phyloP scores from a whole-genome alignment of 2,797 vertebrate species.

The Hoplostethus mediterraneus region DNA sequence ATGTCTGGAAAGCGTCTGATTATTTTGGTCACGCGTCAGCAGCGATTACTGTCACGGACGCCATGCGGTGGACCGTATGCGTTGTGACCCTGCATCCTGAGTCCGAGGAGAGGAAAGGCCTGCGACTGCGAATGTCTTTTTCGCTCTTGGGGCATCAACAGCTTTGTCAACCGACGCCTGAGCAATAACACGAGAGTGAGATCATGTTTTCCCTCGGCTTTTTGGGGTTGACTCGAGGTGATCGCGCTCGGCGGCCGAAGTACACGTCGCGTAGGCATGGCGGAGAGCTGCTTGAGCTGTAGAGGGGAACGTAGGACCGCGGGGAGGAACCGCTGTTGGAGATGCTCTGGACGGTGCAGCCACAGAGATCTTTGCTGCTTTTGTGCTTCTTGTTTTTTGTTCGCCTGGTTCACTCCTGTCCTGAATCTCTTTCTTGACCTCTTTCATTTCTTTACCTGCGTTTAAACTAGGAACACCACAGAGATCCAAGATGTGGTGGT shows the following conservation, averaged over 20 bases:
- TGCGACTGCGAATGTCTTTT: constrained; percentile 35
- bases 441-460: background rate
- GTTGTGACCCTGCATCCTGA: constrained; percentile 71
- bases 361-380: constrained; percentile 13
- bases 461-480: background rate
- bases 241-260: constrained; percentile 39
- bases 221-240: constrained; percentile 46
- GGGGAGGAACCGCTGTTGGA: constrained; percentile 43
- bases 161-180: constrained; percentile 60
- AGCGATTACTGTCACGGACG: constrained; percentile 36
- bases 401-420: constrained; percentile 24
- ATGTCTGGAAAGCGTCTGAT: constrained; percentile 71
- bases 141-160: constrained; percentile 54
- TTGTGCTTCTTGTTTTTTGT: constrained; percentile 19
- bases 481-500: background rate
- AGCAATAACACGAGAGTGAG: constrained; percentile 57
- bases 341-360: constrained; percentile 17
- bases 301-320: constrained; percentile 26
- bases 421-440: constrained; percentile 4
- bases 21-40: constrained; percentile 48
- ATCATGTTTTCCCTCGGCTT: constrained; percentile 35
- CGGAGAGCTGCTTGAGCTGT: constrained; percentile 6
- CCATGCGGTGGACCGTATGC: constrained; percentile 34
- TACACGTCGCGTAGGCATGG: constrained; percentile 22
- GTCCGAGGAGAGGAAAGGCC: constrained; percentile 56